Evolutionary conservation across 2,113 vertebrate species (phyloP).

Genomic region (Archocentrus centrarchus): DNA sequence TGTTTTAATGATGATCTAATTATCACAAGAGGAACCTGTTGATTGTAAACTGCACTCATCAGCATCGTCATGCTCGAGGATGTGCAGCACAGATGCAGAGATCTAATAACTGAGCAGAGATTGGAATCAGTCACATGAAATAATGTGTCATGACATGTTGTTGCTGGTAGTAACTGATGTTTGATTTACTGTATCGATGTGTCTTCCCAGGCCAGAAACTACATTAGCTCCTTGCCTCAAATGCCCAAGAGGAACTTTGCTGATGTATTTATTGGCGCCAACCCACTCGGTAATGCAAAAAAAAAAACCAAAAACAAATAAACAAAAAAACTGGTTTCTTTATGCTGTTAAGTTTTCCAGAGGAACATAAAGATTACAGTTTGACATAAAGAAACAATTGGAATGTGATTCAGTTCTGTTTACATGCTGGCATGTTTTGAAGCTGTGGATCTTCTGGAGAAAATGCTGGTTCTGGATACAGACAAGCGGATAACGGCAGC

Average conservation of each 20-base stretch:
- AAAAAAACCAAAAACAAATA: not conserved
- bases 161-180: constrained; percentile 13
- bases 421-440: not conserved
- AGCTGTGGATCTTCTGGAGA: constrained; percentile 98
- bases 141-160: constrained; percentile 15
- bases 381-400: not conserved
- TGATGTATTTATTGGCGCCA: constrained; percentile 97
- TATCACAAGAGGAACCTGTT: constrained; percentile 7
- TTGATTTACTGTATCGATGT: constrained; percentile 6
- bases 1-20: not conserved
- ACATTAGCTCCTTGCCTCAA: constrained; percentile 93
- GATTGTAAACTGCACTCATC: not conserved
- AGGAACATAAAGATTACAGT: not conserved
- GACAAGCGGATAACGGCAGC: constrained; percentile 96
- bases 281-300: constrained; percentile 89
- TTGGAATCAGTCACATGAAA: not conserved
- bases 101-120: not conserved
- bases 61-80: not conserved
- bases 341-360: not conserved
- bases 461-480: constrained; percentile 98
- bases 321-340: not conserved
- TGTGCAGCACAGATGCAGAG: not conserved
- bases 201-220: constrained; percentile 92
- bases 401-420: not conserved
- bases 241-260: constrained; percentile 99